Conservation (phyloP, 2,888 invertebrate genomes). For the Balanococcus diminutus region DNA sequence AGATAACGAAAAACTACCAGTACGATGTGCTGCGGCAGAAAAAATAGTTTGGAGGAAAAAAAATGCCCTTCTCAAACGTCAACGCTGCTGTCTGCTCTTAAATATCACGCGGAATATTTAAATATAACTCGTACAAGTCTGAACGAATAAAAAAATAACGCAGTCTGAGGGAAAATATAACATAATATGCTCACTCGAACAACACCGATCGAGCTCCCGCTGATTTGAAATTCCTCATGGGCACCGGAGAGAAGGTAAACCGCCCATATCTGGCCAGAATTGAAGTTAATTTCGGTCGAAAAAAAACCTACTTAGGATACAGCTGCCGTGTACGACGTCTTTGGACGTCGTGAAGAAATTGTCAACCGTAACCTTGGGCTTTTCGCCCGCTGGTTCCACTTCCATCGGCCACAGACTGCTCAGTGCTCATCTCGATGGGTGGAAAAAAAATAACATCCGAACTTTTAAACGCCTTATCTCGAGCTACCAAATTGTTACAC, state of each 20-base stretch:
- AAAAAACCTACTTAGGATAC: neutral
- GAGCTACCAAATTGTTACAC: neutral
- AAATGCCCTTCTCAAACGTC: conserved; percentile 20
- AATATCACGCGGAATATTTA: neutral
- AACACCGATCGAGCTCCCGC: neutral
- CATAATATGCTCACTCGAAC: neutral
- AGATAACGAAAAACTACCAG: neutral
- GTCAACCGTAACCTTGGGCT: neutral
- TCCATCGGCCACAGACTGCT: neutral
- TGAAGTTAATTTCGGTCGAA: neutral
- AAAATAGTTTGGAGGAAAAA: neutral
- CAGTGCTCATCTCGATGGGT: neutral
- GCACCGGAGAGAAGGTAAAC: neutral
- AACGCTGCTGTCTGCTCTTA: conserved; percentile 27
- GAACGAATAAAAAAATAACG: neutral
- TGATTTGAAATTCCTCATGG: conserved; percentile 9
- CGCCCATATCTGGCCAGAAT: neutral
- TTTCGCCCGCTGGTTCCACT: neutral
- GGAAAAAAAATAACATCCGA: neutral
- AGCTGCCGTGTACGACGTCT: neutral
- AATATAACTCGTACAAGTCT: neutral
- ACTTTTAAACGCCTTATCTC: conserved; percentile 1
- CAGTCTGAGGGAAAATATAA: neutral
- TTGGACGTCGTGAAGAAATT: conserved; percentile 20
- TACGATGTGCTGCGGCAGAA: neutral